phyloP scores from a whole-genome alignment of 2,888 invertebrate species.

The Coenonympha glycerion region DNA sequence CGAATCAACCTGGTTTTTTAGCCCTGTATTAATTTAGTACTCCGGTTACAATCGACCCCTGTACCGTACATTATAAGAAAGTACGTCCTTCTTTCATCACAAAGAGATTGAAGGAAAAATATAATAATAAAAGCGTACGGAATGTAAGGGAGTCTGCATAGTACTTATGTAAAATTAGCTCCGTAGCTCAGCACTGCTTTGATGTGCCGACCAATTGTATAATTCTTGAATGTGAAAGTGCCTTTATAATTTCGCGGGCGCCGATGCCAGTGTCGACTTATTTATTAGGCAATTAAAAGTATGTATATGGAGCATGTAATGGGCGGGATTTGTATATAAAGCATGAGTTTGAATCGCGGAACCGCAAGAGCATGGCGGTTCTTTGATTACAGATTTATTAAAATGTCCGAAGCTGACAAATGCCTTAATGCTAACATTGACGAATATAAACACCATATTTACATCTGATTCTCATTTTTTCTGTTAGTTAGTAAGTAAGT shows the following conservation, averaged over 20 bases:
- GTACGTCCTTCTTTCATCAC: conserved; percentile 59
- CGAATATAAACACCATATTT: neutral
- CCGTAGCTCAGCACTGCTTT: conserved; percentile 51
- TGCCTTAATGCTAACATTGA: neutral
- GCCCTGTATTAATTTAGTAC: conserved; percentile 70
- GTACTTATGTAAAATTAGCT: conserved; percentile 74
- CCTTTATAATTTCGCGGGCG: conserved; percentile 62
- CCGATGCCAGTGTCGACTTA: conserved; percentile 41
- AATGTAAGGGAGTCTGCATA: conserved; percentile 64
- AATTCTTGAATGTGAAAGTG: conserved; percentile 55
- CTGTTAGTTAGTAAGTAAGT: too few relatives aligned
- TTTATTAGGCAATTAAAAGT: conserved; percentile 41
- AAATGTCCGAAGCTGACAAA: neutral
- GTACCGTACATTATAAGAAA: conserved; percentile 43
- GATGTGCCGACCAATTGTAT: conserved; percentile 69
- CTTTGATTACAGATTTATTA: neutral
- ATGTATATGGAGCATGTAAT: conserved; percentile 28
- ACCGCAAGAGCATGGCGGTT: neutral
- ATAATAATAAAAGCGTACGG: conserved; percentile 58
- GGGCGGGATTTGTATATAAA: conserved; percentile 18
- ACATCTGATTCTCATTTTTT: too few relatives aligned
- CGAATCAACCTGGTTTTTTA: conserved; percentile 63
- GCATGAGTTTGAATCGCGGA: conserved; percentile 14
- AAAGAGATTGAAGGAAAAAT: conserved; percentile 61
- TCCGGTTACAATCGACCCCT: conserved; percentile 64